Evolutionary conservation across 2,113 vertebrate genomes (phyloP).

Genomic region (Rynchops niger): DNA sequence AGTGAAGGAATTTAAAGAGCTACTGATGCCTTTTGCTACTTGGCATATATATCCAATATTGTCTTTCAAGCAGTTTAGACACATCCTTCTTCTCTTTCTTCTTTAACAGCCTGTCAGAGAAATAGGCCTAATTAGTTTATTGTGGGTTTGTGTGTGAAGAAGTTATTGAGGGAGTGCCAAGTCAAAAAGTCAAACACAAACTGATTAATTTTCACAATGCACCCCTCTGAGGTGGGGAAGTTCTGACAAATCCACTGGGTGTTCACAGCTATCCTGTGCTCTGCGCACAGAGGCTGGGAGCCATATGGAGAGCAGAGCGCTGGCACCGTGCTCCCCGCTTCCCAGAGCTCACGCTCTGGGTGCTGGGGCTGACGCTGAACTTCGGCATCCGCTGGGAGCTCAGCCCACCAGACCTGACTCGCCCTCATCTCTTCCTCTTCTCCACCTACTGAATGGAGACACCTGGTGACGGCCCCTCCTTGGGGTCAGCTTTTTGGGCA

Average conservation of each 20-base stretch:
- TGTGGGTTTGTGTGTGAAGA: constrained; percentile 64
- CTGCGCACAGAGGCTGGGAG: neutral
- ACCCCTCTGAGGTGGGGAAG: constrained; percentile 67
- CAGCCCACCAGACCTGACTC: neutral
- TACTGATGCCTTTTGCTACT: constrained; percentile 70
- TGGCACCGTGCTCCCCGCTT: neutral
- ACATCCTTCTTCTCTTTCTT: constrained; percentile 52
- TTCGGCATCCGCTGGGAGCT: neutral
- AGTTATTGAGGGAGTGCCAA: constrained; percentile 23
- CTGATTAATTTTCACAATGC: constrained; percentile 72
- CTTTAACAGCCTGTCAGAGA: constrained; percentile 62
- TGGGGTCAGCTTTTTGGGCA: neutral
- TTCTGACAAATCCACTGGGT: constrained; percentile 63
- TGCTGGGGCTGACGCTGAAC: neutral
- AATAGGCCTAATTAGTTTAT: constrained; percentile 54
- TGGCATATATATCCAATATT: constrained; percentile 60
- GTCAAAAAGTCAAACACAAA: constrained; percentile 70
- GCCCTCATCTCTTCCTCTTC: fast-evolving
- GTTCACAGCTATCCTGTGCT: constrained; percentile 59
- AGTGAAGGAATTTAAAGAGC: constrained; percentile 62
- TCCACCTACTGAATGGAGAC: neutral
- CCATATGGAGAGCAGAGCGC: neutral
- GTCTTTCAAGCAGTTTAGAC: constrained; percentile 52
- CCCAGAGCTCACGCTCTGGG: neutral
- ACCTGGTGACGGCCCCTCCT: neutral